Conservation (phyloP, 2,797 vertebrate species). For the Hydrophis major region DNA sequence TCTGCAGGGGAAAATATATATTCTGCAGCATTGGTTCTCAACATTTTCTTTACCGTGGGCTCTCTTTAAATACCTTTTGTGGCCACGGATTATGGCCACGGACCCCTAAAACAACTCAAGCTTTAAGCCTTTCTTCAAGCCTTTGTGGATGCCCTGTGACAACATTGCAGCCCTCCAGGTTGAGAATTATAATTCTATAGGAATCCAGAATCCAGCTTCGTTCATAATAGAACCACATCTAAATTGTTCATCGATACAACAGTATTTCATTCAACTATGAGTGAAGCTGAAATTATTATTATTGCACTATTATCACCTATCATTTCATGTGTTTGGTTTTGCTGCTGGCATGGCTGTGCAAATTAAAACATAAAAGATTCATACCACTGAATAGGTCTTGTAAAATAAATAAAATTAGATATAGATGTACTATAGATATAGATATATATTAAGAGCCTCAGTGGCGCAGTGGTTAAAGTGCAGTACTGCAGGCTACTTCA, state of each 20-base stretch:
- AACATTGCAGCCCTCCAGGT: background rate
- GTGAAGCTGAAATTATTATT: background rate
- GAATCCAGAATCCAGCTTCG: background rate
- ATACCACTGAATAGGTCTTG: background rate
- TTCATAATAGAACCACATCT: background rate
- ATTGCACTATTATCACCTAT: background rate
- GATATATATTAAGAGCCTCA: background rate
- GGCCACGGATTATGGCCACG: background rate
- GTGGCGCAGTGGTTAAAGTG: no score
- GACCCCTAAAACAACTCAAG: background rate
- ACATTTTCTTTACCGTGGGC: background rate
- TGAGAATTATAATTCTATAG: background rate
- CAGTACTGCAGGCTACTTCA: no score
- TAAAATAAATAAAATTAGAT: background rate
- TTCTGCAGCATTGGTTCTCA: background rate
- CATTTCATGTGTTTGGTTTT: background rate
- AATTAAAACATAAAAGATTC: background rate
- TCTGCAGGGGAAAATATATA: background rate
- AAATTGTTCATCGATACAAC: background rate
- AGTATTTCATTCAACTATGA: background rate
- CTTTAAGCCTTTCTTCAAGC: background rate
- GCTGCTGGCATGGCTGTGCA: background rate
- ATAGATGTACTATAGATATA: background rate
- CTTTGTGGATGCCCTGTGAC: background rate
- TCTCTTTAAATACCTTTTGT: background rate